Conservation (phyloP, 2,888 invertebrate genomes). For the Tigriopus californicus region DNA sequence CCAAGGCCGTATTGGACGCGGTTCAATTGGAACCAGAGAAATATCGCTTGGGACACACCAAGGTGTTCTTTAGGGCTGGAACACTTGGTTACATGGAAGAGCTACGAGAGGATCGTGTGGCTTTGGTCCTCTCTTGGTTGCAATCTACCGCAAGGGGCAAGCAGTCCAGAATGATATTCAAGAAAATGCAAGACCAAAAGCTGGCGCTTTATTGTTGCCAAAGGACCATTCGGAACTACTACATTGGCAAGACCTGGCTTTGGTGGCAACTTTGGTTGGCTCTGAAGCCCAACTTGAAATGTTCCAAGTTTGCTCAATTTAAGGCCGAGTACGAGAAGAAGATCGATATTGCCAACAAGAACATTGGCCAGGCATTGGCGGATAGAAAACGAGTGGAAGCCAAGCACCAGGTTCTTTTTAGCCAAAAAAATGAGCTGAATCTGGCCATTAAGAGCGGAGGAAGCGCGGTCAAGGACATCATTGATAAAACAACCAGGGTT, state of each 20-base stretch:
- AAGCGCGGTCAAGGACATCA: slow-evolving; percentile 68
- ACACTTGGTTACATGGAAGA: slow-evolving; percentile 99
- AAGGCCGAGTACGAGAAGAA: slow-evolving; percentile 60
- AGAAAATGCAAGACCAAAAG: slow-evolving; percentile 88
- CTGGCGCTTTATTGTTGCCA: slow-evolving; percentile 14
- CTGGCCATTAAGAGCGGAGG: slow-evolving; percentile 78
- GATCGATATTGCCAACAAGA: slow-evolving; percentile 80
- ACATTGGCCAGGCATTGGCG: slow-evolving; percentile 83
- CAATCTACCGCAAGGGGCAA: slow-evolving; percentile 90
- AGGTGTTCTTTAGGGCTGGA: slow-evolving; percentile 99
- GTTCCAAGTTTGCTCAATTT: slow-evolving; percentile 95
- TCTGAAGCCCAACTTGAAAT: slow-evolving; percentile 96
- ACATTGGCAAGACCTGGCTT: slow-evolving; percentile 58
- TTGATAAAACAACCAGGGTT: slow-evolving; percentile 82
- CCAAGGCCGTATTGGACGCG: slow-evolving; percentile 32
- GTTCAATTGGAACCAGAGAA: slow-evolving; percentile 77
- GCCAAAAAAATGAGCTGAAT: slow-evolving; percentile 82
- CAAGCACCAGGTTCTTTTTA: slow-evolving; percentile 71
- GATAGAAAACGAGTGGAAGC: slow-evolving; percentile 89
- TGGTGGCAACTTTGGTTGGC: slow-evolving; percentile 99
- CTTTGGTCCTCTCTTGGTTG: slow-evolving; percentile 95
- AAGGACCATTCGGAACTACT: slow-evolving; percentile 7
- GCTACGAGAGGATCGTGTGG: slow-evolving; percentile 95
- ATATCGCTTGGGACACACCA: slow-evolving; percentile 84
- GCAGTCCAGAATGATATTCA: slow-evolving; percentile 77